Evolutionary conservation across 2,888 invertebrate species (phyloP).

Genomic region (Aleiodes leptofemur): DNA sequence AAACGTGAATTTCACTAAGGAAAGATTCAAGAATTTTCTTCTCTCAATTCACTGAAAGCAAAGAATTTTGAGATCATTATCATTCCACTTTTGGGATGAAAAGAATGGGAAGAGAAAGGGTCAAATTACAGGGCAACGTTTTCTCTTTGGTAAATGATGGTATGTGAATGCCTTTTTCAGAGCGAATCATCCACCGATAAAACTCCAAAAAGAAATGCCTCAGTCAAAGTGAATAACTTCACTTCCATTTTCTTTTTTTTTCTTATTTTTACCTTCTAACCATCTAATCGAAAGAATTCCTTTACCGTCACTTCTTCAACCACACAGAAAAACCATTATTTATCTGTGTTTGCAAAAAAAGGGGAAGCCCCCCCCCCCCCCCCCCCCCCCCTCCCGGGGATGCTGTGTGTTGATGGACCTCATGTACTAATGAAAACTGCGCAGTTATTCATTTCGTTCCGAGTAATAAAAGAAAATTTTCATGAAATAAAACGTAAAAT

Average conservation of each 20-base stretch:
- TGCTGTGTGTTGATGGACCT: neutral
- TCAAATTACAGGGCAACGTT: neutral
- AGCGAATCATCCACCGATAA: neutral
- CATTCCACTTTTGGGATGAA: slow-evolving; percentile 11
- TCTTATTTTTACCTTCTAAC: too few relatives aligned
- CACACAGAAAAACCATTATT: too few relatives aligned
- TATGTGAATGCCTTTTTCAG: neutral
- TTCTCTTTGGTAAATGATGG: neutral
- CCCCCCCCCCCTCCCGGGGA: too few relatives aligned
- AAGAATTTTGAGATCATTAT: slow-evolving; percentile 21
- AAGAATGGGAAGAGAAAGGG: slow-evolving; percentile 4
- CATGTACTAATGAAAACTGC: neutral
- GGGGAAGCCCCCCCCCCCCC: too few relatives aligned
- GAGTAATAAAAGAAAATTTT: too few relatives aligned
- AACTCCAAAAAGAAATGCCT: neutral
- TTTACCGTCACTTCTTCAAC: too few relatives aligned
- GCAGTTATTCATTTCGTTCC: neutral
- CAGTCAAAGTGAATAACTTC: too few relatives aligned
- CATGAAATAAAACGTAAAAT: too few relatives aligned
- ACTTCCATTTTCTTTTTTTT: too few relatives aligned
- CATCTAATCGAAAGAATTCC: too few relatives aligned
- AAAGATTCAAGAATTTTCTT: neutral
- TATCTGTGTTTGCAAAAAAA: too few relatives aligned
- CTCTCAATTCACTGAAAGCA: neutral
- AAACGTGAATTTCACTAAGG: neutral